A percentile compares a stretch with the other conserved stretches of the same genome.
Evolutionary conservation across 2,113 vertebrate genomes (phyloP).

Genomic region (Recurvirostra avosetta): DNA sequence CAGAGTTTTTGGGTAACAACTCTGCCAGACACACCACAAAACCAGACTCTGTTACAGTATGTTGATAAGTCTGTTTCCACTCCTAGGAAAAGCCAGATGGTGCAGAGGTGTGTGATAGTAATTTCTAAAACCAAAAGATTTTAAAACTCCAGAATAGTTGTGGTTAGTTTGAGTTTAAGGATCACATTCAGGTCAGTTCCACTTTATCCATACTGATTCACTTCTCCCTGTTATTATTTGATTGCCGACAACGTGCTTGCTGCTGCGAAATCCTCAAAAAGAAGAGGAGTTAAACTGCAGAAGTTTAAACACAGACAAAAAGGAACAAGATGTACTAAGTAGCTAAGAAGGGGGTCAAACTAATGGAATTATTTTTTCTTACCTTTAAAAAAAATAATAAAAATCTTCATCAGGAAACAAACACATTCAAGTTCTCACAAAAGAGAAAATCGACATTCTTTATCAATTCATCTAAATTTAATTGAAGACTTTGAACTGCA

Average conservation of each 20-base stretch:
- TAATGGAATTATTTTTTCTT: not conserved
- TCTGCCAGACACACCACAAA: constrained; percentile 20
- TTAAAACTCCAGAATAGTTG: not conserved
- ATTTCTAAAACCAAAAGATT: not conserved
- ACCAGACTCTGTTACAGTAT: not conserved
- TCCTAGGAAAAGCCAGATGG: constrained; percentile 10
- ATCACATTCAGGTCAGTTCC: constrained; percentile 14
- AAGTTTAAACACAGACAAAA: not conserved
- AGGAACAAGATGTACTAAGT: not conserved
- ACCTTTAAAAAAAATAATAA: not conserved
- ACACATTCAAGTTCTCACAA: not conserved
- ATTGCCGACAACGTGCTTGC: not conserved
- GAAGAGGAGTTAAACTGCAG: not conserved
- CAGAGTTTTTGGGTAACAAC: not conserved
- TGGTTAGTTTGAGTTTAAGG: constrained; percentile 1
- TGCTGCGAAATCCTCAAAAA: not conserved
- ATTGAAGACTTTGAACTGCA: constrained; percentile 2
- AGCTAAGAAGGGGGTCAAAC: not conserved
- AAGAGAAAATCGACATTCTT: not conserved
- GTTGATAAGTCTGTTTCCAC: constrained; percentile 22
- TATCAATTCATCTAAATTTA: not conserved
- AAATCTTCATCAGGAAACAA: not conserved
- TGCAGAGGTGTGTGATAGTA: not conserved
- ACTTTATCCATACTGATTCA: not conserved
- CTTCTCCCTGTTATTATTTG: not conserved